Base-by-base conservation (phyloP, 1,140 invertebrate genomes). In the Camponotus floridanus region DNA sequence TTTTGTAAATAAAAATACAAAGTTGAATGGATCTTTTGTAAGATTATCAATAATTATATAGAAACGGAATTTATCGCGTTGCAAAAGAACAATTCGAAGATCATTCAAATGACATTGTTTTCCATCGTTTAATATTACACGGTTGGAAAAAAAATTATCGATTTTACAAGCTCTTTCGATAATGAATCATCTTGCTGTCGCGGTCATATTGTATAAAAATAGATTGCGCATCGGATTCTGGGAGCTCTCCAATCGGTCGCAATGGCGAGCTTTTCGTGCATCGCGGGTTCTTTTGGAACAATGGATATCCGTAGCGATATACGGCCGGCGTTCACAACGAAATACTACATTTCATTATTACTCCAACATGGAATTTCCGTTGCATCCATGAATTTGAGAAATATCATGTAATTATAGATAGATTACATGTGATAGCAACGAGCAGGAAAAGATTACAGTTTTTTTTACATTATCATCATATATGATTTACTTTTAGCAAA, bases 321-420 rank as follows among this genome's bases (percentile, higher is more conserved):
- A 36, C 64, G 26, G 9, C 42, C 48, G 15, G 5, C 8, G 42
- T 45, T 36, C 42, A 79, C 61, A 51, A 42, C 36, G 67, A 80
- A 71, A 71, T 57, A 67, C 26, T 51, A 71, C 36, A 81, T 81
- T 79, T 81, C 55, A 81, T 71, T 81, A 70, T 70, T 70, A 80
- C 26, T 36, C 45, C 70, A n/a, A 55, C 70, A 7, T 0, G 26
- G n/a, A 61, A 81, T 31, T 26, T 71, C 55, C 18, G 18, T 59
- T 80, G 9, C 36, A 42, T 36, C 36, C 31, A 36, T 26, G 3
- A 61, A 61, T 81, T 3, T 7, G 2, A 81, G 71, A 71, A 81
- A 71, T 42, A 59, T 81, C 71, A 45, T 42, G 39, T 39, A 71
- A 59, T 81, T 71, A 81, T n/a, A 15, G 55, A 8, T 70, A n/a